These are phyloP conservation scores for Ia io DNA, from an alignment of 2,113 vertebrate genomes.

Conservation along the genomic window DNA sequence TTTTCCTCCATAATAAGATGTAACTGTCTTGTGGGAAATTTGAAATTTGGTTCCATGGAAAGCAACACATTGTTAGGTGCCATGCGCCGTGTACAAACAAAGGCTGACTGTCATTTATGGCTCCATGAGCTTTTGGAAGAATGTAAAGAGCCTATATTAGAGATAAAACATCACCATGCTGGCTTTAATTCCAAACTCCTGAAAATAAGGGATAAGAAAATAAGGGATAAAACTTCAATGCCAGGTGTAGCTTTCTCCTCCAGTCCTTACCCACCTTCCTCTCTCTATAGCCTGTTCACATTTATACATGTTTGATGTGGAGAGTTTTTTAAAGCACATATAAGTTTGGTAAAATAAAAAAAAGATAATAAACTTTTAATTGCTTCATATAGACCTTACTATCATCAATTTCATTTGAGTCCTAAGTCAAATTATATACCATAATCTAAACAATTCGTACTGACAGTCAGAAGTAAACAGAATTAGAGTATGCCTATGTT, in stretches of 20 bases:
- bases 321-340: neutral
- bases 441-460: constrained; percentile 25
- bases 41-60: constrained; percentile 48
- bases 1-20: constrained; percentile 32
- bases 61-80: constrained; percentile 37
- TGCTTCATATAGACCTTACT: neutral
- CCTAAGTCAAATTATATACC: constrained; percentile 43
- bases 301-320: neutral
- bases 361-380: neutral
- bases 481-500: neutral
- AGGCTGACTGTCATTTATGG: constrained; percentile 44
- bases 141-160: constrained; percentile 64
- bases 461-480: neutral
- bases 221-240: constrained; percentile 31
- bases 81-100: constrained; percentile 64
- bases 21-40: constrained; percentile 60
- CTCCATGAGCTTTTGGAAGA: constrained; percentile 48
- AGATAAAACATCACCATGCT: constrained; percentile 65
- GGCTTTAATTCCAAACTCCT: constrained; percentile 35
- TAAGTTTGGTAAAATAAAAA: constrained; percentile 20
- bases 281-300: constrained; percentile 23
- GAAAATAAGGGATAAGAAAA: neutral
- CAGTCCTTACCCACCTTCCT: neutral
- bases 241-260: constrained; percentile 4
- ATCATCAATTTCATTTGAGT: neutral